These are phyloP conservation scores for Rousettus leschenaultii DNA, from an alignment of 2,113 vertebrate species.

Conservation along the genomic window DNA sequence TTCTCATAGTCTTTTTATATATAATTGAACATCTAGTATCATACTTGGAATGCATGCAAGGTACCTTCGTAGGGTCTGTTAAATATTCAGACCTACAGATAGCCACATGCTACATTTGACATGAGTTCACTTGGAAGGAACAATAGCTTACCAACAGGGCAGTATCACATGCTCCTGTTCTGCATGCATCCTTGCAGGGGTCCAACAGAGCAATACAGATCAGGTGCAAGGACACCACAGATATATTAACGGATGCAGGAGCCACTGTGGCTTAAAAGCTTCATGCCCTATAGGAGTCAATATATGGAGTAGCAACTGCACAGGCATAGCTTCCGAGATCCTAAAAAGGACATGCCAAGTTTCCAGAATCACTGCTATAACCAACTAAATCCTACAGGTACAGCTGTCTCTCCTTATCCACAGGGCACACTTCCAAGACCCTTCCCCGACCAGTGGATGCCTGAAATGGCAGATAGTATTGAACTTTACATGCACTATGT, in stretches of 20 bases:
- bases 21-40: background rate
- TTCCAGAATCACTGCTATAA: background rate
- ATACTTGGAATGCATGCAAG: background rate
- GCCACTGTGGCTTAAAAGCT: background rate
- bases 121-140: background rate
- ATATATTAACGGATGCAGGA: background rate
- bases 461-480: background rate
- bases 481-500: background rate
- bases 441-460: background rate
- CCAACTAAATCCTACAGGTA: slow-evolving; percentile 16
- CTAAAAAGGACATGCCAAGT: background rate
- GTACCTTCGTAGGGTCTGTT: background rate
- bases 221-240: background rate
- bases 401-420: background rate
- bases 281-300: background rate
- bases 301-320: background rate
- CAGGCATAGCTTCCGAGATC: background rate
- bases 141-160: background rate
- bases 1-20: background rate
- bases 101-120: background rate
- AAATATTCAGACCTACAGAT: background rate
- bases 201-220: background rate
- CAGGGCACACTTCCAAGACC: background rate
- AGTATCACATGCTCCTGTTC: background rate
- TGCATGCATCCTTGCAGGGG: background rate